Evolutionary conservation across 2,888 invertebrate genomes (phyloP), one percentile per base, ranked within the genome.

Genomic region (Lysandra coridon): DNA sequence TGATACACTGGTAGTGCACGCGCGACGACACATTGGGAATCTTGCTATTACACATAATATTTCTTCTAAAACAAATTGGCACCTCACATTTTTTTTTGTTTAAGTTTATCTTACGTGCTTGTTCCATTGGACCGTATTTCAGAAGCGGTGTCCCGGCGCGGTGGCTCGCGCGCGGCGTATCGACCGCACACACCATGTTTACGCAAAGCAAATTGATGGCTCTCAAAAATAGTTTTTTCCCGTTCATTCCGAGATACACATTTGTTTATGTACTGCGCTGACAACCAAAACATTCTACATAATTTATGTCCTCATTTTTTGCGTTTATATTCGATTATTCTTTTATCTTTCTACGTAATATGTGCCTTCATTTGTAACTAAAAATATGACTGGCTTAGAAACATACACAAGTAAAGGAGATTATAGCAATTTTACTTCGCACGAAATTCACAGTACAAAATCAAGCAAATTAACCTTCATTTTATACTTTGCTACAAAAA

Each of bases 191-290:
- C 44, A 74, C 4, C 74, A 23, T 44, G 74, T 74, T 74, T 74
- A 74, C 74, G 74, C 44, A 74, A 44, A 73, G 44, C 44, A 74
- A 44, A 74, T 74, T 74, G 74, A 74, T 74, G 44, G 40, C 74
- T 74, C 44, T 74, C 40, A 44, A 74, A 74, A 74, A 74, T 44
- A 44, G n/a, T 44, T 74, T 23, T 74, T 44, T 17, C 44, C 12
- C 74, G 44, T 74, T 44, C 74, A 44, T 30, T 74, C 12, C 23
- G 44, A 23, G 40, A 74, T 74, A 74, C 74, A 44, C 4, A 10
- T 10, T 44, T 40, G 40, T 74, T 74, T 40, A 74, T 74, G 10
- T 44, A 74, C n/a, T 44, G 17, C 33, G 33, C 69, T 37, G 33
- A 69, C 69, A 69, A 33, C 33, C 69, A 14, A 37, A 69, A 69